Evolutionary conservation across 2,797 vertebrate species (phyloP).

Genomic region (Austrolebias charrua): DNA sequence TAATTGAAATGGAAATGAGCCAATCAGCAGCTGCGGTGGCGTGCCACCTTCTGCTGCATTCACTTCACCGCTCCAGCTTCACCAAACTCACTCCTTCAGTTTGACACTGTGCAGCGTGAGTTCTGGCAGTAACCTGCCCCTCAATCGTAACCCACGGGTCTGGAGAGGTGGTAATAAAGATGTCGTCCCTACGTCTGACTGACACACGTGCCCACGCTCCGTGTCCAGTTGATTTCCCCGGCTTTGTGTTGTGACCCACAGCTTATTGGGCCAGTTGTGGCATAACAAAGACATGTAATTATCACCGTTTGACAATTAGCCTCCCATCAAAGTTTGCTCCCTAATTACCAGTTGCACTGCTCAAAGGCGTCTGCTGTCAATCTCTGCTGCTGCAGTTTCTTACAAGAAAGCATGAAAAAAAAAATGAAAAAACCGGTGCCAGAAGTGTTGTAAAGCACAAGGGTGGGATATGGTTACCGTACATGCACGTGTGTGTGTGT

Average conservation of each 20-base stretch:
- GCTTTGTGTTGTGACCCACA: slow-evolving; percentile 77
- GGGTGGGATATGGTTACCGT: slow-evolving; percentile 19
- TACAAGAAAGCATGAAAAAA: slow-evolving; percentile 31
- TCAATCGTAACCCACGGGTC: slow-evolving; percentile 46
- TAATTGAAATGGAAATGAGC: slow-evolving; percentile 92
- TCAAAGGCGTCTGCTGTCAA: slow-evolving; percentile 33
- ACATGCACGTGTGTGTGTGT: not conserved
- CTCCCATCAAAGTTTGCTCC: slow-evolving; percentile 86
- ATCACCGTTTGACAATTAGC: slow-evolving; percentile 96
- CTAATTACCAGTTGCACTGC: slow-evolving; percentile 84
- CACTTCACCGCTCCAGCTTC: slow-evolving; percentile 76
- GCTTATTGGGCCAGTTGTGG: slow-evolving; percentile 86
- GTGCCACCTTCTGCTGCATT: slow-evolving; percentile 76
- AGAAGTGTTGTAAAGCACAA: slow-evolving; percentile 34
- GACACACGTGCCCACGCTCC: slow-evolving; percentile 7
- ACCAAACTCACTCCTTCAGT: slow-evolving; percentile 65
- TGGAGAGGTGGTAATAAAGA: slow-evolving; percentile 58
- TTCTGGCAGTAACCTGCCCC: slow-evolving; percentile 48
- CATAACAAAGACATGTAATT: slow-evolving; percentile 90
- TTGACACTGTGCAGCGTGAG: slow-evolving; percentile 61
- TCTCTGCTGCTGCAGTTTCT: slow-evolving; percentile 19
- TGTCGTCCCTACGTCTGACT: slow-evolving; percentile 32
- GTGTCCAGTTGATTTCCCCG: slow-evolving; percentile 56
- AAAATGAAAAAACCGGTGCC: slow-evolving; percentile 23
- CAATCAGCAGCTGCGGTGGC: slow-evolving; percentile 80